These are phyloP conservation scores for Pachyseris speciosa DNA, from an alignment of 64 coral and sea anemone genomes.

Conservation along the genomic window DNA sequence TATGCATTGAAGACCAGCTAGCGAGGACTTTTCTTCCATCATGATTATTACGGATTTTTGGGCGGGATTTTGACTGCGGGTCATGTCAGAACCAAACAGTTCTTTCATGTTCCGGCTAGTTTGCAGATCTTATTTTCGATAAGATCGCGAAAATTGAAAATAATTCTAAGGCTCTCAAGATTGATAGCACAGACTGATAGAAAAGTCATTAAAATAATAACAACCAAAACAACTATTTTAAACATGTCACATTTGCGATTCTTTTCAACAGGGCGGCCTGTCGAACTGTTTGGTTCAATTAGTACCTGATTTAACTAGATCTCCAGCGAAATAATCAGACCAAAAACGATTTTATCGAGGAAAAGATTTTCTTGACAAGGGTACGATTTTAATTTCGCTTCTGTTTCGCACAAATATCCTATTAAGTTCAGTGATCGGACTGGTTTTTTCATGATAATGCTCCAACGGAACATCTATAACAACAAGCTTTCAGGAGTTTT, in stretches of 20 bases:
- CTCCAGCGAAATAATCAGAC: conserved; percentile 7
- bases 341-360: conserved; percentile 19
- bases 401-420: conserved; percentile 84
- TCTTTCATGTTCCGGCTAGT: conserved; percentile 93
- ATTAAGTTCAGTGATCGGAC: conserved; percentile 72
- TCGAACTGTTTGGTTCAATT: conserved; percentile 15
- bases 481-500: conserved; percentile 83
- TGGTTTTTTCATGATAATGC: conserved; percentile 84
- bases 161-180: conserved; percentile 84
- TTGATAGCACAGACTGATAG: conserved; percentile 68
- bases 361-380: conserved; percentile 51
- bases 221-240: conserved; percentile 55
- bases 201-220: conserved; percentile 86
- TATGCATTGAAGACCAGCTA: not conserved
- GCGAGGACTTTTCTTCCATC: not conserved
- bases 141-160: conserved; percentile 89
- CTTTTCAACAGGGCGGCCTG: conserved; percentile 51
- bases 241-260: conserved; percentile 64
- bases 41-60: conserved; percentile 55
- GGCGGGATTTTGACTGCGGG: conserved; percentile 55
- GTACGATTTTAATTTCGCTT: conserved; percentile 90
- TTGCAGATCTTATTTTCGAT: conserved; percentile 89
- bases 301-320: not conserved
- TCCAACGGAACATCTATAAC: conserved; percentile 80
- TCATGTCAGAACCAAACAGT: conserved; percentile 45